These are phyloP conservation scores for Athene noctua DNA, from an alignment of 2,113 vertebrate genomes.

Conservation along the genomic window DNA sequence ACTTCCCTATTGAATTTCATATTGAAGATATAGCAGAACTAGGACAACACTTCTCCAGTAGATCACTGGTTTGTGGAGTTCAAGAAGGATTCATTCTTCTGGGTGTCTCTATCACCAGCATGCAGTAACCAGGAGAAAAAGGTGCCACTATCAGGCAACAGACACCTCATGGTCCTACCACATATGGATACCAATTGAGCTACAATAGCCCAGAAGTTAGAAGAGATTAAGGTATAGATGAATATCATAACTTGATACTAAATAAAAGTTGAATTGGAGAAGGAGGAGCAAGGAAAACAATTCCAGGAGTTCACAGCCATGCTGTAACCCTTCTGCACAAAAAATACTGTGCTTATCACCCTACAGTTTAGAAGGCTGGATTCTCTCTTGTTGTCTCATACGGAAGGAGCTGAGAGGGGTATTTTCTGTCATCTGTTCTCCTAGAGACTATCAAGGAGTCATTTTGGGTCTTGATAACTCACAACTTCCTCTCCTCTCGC, in stretches of 20 bases:
- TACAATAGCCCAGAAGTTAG: neutral
- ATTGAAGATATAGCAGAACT: neutral
- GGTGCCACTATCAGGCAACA: neutral
- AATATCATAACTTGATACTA: neutral
- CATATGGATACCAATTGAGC: neutral
- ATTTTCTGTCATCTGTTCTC: neutral
- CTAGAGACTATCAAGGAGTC: neutral
- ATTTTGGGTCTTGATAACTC: neutral
- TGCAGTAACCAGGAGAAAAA: neutral
- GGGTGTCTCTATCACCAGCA: neutral
- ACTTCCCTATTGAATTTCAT: neutral
- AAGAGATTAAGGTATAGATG: neutral
- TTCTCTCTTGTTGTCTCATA: neutral
- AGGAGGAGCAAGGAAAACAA: neutral
- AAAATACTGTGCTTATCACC: neutral
- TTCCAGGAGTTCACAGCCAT: neutral
- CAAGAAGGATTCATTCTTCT: neutral
- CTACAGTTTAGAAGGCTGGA: neutral
- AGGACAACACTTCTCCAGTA: neutral
- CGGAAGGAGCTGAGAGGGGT: neutral
- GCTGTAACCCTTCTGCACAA: neutral
- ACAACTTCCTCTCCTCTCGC: neutral
- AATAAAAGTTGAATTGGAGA: neutral
- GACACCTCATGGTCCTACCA: neutral
- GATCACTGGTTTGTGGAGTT: neutral